Conservation (phyloP, 2,113 vertebrate species). For the Conger conger region DNA sequence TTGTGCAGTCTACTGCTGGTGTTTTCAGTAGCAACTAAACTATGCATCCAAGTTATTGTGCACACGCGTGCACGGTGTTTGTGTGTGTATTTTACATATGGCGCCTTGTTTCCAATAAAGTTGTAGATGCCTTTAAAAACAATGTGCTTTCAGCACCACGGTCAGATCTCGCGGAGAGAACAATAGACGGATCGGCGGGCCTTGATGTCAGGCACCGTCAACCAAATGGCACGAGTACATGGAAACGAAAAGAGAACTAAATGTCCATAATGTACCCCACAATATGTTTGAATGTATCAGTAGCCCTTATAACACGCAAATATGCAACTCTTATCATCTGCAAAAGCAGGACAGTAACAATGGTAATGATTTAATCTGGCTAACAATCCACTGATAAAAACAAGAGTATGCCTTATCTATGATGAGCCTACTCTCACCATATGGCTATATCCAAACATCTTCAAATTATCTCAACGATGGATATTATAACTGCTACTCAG, state of each 20-base stretch:
- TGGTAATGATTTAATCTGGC: background rate
- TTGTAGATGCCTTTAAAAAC: background rate
- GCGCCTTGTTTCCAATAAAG: background rate
- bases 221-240: conserved; percentile 3
- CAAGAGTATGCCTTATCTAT: background rate
- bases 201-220: conserved; percentile 48
- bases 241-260: conserved; percentile 16
- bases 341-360: background rate
- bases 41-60: background rate
- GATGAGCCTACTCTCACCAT: too few relatives aligned
- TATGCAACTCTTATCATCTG: background rate
- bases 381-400: background rate
- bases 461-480: background rate
- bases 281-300: background rate
- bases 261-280: background rate
- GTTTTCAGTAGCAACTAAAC: background rate
- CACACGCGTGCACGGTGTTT: background rate
- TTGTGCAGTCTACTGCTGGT: background rate
- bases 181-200: conserved; percentile 63
- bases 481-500: background rate
- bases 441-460: background rate
- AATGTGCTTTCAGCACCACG: conserved; percentile 70
- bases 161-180: conserved; percentile 71
- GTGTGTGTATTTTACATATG: background rate
- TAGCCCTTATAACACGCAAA: background rate